These are phyloP conservation scores for Drosophila subsilvestris DNA, from an alignment of 2,888 invertebrate genomes.

Conservation along the genomic window DNA sequence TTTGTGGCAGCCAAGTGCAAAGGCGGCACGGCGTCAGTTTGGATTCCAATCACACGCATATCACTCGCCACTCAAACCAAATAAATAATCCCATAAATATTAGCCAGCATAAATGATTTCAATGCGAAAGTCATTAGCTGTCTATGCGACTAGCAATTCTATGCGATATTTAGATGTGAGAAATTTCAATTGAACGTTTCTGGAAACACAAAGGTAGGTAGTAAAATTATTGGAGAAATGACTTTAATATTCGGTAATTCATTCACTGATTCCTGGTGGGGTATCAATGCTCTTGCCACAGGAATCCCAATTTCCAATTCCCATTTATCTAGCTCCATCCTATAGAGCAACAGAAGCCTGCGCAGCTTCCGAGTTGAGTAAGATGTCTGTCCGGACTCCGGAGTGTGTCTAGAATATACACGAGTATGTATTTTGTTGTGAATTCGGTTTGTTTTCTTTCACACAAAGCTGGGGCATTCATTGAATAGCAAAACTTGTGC, in stretches of 20 bases:
- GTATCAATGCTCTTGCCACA: too few species aligned
- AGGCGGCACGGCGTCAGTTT: conserved; percentile 72
- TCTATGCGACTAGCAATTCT: not conserved
- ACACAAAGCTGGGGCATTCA: conserved; percentile 58
- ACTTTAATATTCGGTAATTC: too few species aligned
- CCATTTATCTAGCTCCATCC: not conserved
- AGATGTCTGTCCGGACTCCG: not conserved
- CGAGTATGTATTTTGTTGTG: conserved; percentile 4
- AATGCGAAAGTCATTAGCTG: not conserved
- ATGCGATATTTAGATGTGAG: not conserved
- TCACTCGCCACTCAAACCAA: conserved; percentile 60
- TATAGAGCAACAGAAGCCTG: not conserved
- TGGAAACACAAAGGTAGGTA: too few species aligned
- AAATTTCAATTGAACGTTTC: not conserved
- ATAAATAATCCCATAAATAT: conserved; percentile 19
- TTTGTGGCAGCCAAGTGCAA: conserved; percentile 68
- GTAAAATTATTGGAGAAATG: too few species aligned
- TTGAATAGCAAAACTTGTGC: conserved; percentile 59
- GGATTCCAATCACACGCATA: conserved; percentile 77
- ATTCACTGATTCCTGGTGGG: too few species aligned
- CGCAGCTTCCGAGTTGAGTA: not conserved
- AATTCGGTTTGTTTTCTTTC: conserved; percentile 6
- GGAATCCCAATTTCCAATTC: not conserved
- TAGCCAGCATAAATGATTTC: not conserved
- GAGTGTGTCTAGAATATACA: not conserved